Evolutionary conservation across 2,797 vertebrate genomes (phyloP), one percentile per base, ranked within the genome.

Genomic region (Hafferia zeledoni): DNA sequence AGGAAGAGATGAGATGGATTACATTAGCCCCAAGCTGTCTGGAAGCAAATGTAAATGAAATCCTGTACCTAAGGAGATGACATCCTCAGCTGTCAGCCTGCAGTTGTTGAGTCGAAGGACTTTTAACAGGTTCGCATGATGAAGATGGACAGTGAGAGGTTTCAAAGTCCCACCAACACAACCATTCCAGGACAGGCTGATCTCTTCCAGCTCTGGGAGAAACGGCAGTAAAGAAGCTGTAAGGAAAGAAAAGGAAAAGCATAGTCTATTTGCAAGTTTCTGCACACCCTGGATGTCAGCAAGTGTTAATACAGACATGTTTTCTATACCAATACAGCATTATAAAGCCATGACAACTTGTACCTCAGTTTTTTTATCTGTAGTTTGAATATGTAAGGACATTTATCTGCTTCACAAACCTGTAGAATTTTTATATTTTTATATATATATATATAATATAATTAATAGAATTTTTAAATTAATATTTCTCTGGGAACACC

Each of bases 181-280:
- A 75, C 98, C 96, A 80, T 99, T 99, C 99, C 99, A 99, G 67
- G 99, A 99, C 69, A 99, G 78, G 71, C 98, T 98, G 91, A 99
- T 41, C 94, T 99, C 98, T 97, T 99, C 98, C 97, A 99, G 92
- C 82, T 98, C 97, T 46, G 98, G 97, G 37, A 99, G 96, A 80
- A 97, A 98, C 0, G 96, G 98, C 70, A 99, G 63, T 41, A 96
- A 83, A 79, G 94, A 86, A 94, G 91, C 96, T 96, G 59, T 14
- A 31, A 46, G 35, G 39, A 63, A 47, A 44, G 28, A 20, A 25
- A 56, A 49, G 17, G 7, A 31, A 22, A 83, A 28, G 6, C 0
- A 1, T 33, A 53, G 69, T 56, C 12, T 79, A 9, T 61, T 57
- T 77, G 35, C 5, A 19, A 11, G 3, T 59, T 84, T 33, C 59